A percentile compares a stretch with the other conserved stretches of the same genome.
phyloP scores from a whole-genome alignment of 2,888 invertebrate genomes.

The Brachyptera risi region DNA sequence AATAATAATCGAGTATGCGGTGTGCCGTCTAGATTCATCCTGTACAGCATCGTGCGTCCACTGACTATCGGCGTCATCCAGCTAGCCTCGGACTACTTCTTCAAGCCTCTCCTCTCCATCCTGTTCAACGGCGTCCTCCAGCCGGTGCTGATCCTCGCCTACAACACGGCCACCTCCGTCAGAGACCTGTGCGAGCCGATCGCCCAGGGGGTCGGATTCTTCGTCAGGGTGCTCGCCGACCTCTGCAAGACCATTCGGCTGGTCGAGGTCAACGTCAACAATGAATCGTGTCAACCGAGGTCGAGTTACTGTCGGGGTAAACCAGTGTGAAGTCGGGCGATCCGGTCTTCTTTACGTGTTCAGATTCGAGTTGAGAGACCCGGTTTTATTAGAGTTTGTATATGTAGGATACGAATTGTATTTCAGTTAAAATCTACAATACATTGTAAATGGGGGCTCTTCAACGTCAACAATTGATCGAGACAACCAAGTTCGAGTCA shows the following conservation, averaged over 20 bases:
- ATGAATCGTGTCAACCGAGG: no score
- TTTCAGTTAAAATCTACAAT: no score
- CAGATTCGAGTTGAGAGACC: no score
- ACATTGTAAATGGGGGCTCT: no score
- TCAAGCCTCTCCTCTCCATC: slow-evolving; percentile 61
- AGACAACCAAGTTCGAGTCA: neutral
- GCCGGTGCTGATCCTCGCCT: slow-evolving; percentile 61
- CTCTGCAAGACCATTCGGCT: slow-evolving; percentile 48
- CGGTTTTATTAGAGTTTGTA: no score
- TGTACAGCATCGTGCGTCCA: slow-evolving; percentile 56
- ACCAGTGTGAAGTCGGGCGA: slow-evolving; percentile 35
- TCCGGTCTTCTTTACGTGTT: no score
- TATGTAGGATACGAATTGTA: no score
- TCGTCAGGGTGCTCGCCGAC: slow-evolving; percentile 47
- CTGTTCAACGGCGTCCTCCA: slow-evolving; percentile 62
- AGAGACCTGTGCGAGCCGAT: slow-evolving; percentile 60
- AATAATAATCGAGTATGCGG: neutral
- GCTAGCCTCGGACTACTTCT: slow-evolving; percentile 60
- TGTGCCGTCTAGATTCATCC: slow-evolving; percentile 52
- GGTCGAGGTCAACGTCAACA: slow-evolving; percentile 45
- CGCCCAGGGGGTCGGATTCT: slow-evolving; percentile 53
- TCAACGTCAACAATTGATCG: slow-evolving; percentile 40
- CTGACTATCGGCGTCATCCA: slow-evolving; percentile 58
- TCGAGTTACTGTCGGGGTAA: neutral
- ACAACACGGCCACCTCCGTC: slow-evolving; percentile 57